A percentile compares a stretch with the other conserved stretches of the same genome.
phyloP scores from a whole-genome alignment of 2,113 vertebrate species.

The Dicentrarchus labrax region DNA sequence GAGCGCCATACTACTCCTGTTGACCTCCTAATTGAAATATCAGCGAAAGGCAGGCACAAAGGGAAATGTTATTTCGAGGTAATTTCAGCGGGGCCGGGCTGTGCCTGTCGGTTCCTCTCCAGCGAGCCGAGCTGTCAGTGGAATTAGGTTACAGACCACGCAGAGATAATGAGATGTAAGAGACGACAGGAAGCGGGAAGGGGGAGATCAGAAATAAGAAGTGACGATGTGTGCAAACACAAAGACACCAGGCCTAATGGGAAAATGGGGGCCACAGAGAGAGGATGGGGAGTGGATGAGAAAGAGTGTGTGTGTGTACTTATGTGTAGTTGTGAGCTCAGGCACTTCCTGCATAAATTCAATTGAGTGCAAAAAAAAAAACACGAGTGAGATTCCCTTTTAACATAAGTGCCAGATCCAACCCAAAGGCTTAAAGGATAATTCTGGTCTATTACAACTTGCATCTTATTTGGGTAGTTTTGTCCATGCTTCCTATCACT shows the following conservation, averaged over 20 bases:
- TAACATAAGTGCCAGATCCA: background rate
- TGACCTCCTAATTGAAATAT: conserved; percentile 81
- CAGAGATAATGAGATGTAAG: conserved; percentile 66
- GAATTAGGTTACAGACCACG: conserved; percentile 72
- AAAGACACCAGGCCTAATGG: conserved; percentile 54
- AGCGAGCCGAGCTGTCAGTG: conserved; percentile 62
- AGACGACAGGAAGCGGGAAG: conserved; percentile 30
- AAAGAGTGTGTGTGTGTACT: background rate
- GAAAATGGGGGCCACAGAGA: conserved; percentile 29
- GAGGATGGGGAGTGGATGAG: background rate
- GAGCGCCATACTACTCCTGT: conserved; percentile 17
- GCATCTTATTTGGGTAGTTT: no score
- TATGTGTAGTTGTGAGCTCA: conserved; percentile 4
- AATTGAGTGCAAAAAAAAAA: background rate
- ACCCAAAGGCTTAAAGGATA: no score
- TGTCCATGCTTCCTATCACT: no score
- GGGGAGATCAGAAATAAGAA: conserved; percentile 49
- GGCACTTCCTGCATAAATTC: background rate
- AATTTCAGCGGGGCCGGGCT: conserved; percentile 48
- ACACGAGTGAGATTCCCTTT: background rate
- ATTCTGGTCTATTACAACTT: no score
- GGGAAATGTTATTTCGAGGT: conserved; percentile 79
- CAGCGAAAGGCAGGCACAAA: conserved; percentile 64
- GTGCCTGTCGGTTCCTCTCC: conserved; percentile 60
- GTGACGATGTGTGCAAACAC: conserved; percentile 70